Evolutionary conservation across 2,797 vertebrate genomes (phyloP).

Genomic region (Delichon dasypus): DNA sequence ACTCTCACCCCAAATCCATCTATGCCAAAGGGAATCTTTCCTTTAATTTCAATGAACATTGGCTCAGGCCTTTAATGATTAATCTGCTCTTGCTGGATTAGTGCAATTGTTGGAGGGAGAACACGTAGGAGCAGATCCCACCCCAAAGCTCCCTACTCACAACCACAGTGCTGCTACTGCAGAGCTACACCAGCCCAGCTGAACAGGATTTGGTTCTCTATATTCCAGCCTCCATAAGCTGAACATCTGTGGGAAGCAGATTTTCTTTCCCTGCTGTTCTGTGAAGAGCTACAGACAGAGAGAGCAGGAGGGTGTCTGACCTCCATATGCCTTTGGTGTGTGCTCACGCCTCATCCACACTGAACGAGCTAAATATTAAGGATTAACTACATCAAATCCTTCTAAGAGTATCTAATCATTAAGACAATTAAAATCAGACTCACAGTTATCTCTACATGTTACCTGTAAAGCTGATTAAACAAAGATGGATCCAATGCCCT

Average conservation of each 20-base stretch:
- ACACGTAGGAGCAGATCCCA: background rate
- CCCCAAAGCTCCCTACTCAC: background rate
- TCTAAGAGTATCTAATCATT: constrained; percentile 16
- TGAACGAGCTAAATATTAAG: background rate
- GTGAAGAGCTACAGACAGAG: background rate
- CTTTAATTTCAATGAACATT: background rate
- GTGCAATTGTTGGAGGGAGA: background rate
- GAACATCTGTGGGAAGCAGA: constrained; percentile 30
- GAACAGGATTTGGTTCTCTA: background rate
- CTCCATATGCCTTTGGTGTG: background rate
- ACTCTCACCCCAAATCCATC: background rate
- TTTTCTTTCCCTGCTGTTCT: constrained; percentile 30
- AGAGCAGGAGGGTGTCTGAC: background rate
- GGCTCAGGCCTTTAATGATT: background rate
- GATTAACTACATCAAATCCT: constrained; percentile 30
- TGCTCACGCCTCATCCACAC: background rate
- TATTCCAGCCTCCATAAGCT: background rate
- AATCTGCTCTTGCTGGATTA: background rate
- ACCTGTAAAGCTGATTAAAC: constrained; percentile 34
- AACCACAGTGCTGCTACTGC: background rate
- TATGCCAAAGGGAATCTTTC: background rate
- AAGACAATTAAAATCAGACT: constrained; percentile 46
- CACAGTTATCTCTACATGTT: background rate
- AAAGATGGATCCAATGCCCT: background rate
- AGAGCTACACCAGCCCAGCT: background rate